Base-by-base conservation (phyloP, 1,140 invertebrate genomes). In the Capitella teleta region DNA sequence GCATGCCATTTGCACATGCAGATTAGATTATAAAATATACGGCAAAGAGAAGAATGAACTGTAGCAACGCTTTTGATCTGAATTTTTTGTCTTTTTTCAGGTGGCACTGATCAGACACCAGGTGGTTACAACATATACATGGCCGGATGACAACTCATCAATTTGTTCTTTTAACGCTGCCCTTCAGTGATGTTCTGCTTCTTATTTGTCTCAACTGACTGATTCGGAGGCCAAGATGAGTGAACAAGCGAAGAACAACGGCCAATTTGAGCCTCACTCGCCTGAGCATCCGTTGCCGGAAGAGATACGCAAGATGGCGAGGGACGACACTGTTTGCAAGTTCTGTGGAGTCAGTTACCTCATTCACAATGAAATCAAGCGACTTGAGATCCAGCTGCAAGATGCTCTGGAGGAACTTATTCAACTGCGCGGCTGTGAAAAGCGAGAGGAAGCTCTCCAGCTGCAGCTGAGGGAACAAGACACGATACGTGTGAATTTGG, bases 311-410 rank as follows among this genome's bases (percentile, higher is more conserved):
- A 61, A 66, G 38, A 63, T 71, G 63, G 47, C 56, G 14, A 42
- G 61, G 24, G 60, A 64, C 43, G 67, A 69, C 19, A 71, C 68
- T 12, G 58, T 72, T 5, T 72, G 69, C 53, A 58, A 66, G 56
- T 72, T 63, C 46, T 72, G 69, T 57, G 69, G 69, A 2, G 65
- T 72, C 3, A 69, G 66, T 51, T 72, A 72, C 37, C 57, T 72
- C 12, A 72, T 72, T 52, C 69, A 72, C 43, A 65, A 61, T 52
- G 69, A 72, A 34, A 72, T 72, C 3, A 72, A 72, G 56, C 57
- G 54, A 30, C 50, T 72, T 26, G 67, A 72, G 43, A 61, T 64
- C n/a, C 63, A 61, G 49, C 48, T 67, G 18, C 54, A 57, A 42
- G 53, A 43, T 16, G 49, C 51, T 34, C 59, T 66, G 47, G 49